Evolutionary conservation across 2,113 vertebrate species (phyloP).

Genomic region (Ammodramus savannarum): DNA sequence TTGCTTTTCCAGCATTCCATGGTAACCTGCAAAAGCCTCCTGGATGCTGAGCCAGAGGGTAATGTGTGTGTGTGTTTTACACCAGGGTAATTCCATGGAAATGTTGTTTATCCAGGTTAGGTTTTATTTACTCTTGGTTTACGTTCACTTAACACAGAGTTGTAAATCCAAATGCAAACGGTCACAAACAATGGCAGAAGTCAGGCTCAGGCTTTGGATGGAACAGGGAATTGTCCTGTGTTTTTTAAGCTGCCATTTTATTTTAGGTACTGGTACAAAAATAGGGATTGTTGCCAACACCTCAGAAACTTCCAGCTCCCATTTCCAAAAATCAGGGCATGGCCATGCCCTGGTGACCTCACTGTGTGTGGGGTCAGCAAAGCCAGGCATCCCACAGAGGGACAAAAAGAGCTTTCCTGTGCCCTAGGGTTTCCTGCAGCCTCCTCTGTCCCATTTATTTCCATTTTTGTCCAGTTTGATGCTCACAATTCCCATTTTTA

Average conservation of each 20-base stretch:
- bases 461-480: background rate
- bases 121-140: background rate
- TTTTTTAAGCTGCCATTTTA: background rate
- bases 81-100: background rate
- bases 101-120: background rate
- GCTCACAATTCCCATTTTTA: background rate
- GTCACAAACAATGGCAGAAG: background rate
- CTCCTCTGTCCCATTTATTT: background rate
- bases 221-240: background rate
- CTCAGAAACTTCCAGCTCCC: background rate
- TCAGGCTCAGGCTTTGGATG: background rate
- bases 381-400: background rate
- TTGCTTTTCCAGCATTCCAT: background rate
- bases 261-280: background rate
- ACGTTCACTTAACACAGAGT: background rate
- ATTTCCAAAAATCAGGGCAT: background rate
- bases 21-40: background rate
- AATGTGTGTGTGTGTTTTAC: background rate
- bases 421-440: background rate
- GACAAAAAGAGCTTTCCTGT: background rate
- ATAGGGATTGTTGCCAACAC: background rate
- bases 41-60: background rate
- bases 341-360: background rate
- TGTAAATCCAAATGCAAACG: background rate
- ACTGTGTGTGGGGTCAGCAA: background rate